Conservation (phyloP, 2,888 invertebrate species). For the Cotesia congregata region DNA sequence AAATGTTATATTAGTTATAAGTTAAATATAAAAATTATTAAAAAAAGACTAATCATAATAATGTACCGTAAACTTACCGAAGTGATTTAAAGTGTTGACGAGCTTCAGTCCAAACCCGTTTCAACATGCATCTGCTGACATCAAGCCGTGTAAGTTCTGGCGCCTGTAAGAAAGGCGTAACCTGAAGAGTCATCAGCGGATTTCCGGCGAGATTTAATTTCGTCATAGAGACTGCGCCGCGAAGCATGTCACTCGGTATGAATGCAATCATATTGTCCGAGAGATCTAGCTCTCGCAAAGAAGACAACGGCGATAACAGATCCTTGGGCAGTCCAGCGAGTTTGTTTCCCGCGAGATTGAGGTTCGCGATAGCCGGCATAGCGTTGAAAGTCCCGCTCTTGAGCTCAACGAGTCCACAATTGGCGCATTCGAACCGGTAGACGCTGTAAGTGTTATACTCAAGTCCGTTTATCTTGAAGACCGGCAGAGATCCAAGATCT, state of each 20-base stretch:
- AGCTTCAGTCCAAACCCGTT: conserved; percentile 76
- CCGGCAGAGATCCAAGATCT: conserved; percentile 77
- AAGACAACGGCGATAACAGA: conserved; percentile 70
- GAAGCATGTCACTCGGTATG: conserved; percentile 77
- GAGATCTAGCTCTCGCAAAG: conserved; percentile 79
- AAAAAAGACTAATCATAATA: neutral
- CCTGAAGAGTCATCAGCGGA: conserved; percentile 77
- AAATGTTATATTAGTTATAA: too few species aligned
- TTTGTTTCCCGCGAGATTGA: conserved; percentile 78
- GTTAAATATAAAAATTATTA: neutral
- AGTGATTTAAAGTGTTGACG: conserved; percentile 60
- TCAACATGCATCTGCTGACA: conserved; percentile 79
- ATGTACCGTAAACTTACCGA: conserved; percentile 53
- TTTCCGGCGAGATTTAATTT: conserved; percentile 82
- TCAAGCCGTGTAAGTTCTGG: conserved; percentile 78
- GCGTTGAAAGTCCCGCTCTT: conserved; percentile 78
- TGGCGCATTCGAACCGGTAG: conserved; percentile 80
- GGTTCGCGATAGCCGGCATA: conserved; percentile 79
- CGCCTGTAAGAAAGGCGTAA: conserved; percentile 77
- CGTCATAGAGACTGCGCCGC: conserved; percentile 77
- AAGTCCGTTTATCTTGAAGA: conserved; percentile 76
- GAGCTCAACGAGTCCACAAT: conserved; percentile 79
- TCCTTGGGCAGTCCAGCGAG: conserved; percentile 57
- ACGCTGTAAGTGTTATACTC: conserved; percentile 71
- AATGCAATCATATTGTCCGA: conserved; percentile 79